phyloP scores from a whole-genome alignment of 2,888 invertebrate genomes.

The Heliconius aoede region DNA sequence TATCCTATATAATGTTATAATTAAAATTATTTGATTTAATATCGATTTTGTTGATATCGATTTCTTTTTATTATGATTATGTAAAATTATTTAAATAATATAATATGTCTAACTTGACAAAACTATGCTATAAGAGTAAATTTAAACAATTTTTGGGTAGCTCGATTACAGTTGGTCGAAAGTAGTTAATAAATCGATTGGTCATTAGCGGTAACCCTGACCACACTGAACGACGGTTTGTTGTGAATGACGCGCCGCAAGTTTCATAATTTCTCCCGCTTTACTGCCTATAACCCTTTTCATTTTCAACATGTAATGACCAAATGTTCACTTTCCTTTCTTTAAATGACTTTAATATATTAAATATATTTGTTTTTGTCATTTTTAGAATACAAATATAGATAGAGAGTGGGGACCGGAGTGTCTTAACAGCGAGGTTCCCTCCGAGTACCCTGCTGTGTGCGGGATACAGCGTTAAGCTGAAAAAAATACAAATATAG shows the following conservation, averaged over 20 bases:
- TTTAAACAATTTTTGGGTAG: not conserved
- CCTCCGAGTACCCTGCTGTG: too few species aligned
- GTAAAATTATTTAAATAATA: too few species aligned
- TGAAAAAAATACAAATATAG: too few species aligned
- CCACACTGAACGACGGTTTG: constrained; percentile 40
- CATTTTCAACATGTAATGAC: not conserved
- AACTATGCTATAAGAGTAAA: not conserved
- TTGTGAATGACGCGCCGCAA: constrained; percentile 47
- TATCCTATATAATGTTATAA: not conserved
- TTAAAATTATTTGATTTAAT: not conserved
- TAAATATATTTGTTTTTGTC: not conserved
- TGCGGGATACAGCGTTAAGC: too few species aligned
- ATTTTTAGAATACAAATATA: too few species aligned
- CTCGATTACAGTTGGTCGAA: not conserved
- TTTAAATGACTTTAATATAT: not conserved
- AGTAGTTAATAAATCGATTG: constrained; percentile 17
- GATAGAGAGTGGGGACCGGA: too few species aligned
- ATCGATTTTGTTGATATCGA: too few species aligned
- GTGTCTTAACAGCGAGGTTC: too few species aligned
- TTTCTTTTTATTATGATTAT: too few species aligned
- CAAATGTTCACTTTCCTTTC: not conserved
- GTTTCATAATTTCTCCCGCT: constrained; percentile 37
- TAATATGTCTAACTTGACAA: not conserved
- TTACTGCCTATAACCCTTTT: constrained; percentile 1
- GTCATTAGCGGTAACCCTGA: constrained; percentile 43